Percentiles rank a stretch among this genome's conserved stretches.
Evolutionary conservation across 2,113 vertebrate species (phyloP).

Genomic region (Barbus barbus): DNA sequence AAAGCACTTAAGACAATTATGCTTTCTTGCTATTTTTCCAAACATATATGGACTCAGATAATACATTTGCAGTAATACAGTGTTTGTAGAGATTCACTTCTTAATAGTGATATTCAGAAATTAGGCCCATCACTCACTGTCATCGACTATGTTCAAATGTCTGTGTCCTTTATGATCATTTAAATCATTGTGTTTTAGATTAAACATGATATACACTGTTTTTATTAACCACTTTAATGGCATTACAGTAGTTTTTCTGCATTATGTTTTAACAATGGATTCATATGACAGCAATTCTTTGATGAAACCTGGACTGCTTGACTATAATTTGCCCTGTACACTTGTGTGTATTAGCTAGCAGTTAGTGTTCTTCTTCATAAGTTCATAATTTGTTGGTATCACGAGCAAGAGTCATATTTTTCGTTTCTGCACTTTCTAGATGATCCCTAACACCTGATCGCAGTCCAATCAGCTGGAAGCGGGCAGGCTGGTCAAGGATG

Average conservation of each 20-base stretch:
- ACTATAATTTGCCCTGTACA: not conserved
- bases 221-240: not conserved
- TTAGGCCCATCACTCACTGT: not conserved
- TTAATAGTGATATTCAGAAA: not conserved
- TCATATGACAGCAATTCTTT: not conserved
- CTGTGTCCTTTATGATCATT: not conserved
- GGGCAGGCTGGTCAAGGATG: conserved; percentile 61
- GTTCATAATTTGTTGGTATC: not conserved
- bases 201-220: not conserved
- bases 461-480: conserved; percentile 70
- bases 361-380: not conserved
- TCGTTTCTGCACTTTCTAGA: conserved; percentile 60
- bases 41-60: not conserved
- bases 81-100: not conserved
- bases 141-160: not conserved
- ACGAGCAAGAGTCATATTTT: not conserved
- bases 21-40: not conserved
- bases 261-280: not conserved
- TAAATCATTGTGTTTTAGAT: not conserved
- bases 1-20: not conserved
- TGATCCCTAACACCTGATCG: conserved; percentile 64
- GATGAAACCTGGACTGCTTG: not conserved
- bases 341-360: not conserved
- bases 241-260: not conserved
- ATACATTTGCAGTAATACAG: not conserved